Conservation (phyloP, 2,888 invertebrate genomes). For the Anoncus sp. region DNA sequence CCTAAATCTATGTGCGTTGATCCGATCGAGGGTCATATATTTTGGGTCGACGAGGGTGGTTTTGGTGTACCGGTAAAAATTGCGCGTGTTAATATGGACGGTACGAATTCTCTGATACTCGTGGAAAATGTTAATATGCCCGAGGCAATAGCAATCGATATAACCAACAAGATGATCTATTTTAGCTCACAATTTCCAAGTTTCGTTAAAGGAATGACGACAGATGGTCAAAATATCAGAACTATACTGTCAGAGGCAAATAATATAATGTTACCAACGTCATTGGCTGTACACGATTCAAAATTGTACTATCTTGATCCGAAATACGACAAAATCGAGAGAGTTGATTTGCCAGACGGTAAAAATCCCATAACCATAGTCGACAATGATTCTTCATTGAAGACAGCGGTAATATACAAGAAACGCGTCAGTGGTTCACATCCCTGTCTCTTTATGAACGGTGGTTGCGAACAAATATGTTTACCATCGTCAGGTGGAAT, state of each 20-base stretch:
- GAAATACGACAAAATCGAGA: slow-evolving; percentile 93
- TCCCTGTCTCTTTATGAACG: slow-evolving; percentile 94
- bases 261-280: slow-evolving; percentile 91
- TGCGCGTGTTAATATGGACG: slow-evolving; percentile 97
- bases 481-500: slow-evolving; percentile 92
- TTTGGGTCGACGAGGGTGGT: slow-evolving; percentile 99
- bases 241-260: slow-evolving; percentile 88
- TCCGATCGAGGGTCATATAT: slow-evolving; percentile 94
- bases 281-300: slow-evolving; percentile 92
- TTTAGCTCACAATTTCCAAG: slow-evolving; percentile 93
- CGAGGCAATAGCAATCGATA: slow-evolving; percentile 94
- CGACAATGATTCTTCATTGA: slow-evolving; percentile 94
- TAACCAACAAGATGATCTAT: slow-evolving; percentile 93
- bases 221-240: slow-evolving; percentile 88
- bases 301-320: slow-evolving; percentile 95
- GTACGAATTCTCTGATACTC: slow-evolving; percentile 90
- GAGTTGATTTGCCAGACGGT: slow-evolving; percentile 92
- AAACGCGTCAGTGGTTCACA: slow-evolving; percentile 93
- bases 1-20: slow-evolving; percentile 96
- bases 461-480: slow-evolving; percentile 98
- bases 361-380: slow-evolving; percentile 88
- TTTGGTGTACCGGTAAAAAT: slow-evolving; percentile 95
- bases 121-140: slow-evolving; percentile 89
- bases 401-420: slow-evolving; percentile 94
- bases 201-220: slow-evolving; percentile 88